A percentile compares a stretch with the other conserved stretches of the same genome.
phyloP scores from a whole-genome alignment of 2,797 vertebrate species.

The Sebastes trivittatus region DNA sequence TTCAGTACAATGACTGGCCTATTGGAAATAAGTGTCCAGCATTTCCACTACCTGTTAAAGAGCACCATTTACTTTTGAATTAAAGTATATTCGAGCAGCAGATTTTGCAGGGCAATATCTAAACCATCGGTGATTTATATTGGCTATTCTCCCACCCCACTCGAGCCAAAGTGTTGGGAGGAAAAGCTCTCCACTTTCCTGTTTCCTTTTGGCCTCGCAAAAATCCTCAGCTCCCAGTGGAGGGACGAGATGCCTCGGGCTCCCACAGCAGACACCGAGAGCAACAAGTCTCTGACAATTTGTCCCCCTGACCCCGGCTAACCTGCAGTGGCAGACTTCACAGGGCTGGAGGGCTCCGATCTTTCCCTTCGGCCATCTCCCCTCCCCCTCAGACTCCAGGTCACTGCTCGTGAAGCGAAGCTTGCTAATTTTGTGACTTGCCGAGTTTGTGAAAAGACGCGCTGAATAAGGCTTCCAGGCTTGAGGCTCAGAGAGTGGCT shows the following conservation, averaged over 20 bases:
- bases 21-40: not conserved
- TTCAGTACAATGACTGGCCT: not conserved
- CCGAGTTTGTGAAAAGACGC: constrained; percentile 3
- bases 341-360: constrained; percentile 16
- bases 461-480: not conserved
- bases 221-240: not conserved
- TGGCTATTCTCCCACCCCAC: not conserved
- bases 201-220: not conserved
- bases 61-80: not conserved
- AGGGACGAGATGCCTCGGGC: constrained; percentile 9
- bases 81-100: not conserved
- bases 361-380: constrained; percentile 17
- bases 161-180: not conserved
- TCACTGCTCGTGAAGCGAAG: constrained; percentile 21
- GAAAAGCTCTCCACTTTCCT: not conserved
- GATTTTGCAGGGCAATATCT: not conserved
- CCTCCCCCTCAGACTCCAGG: constrained; percentile 25
- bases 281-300: constrained; percentile 43
- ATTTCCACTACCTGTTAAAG: not conserved
- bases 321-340: constrained; percentile 51
- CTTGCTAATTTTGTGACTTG: constrained; percentile 7
- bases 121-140: not conserved
- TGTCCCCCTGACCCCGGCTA: constrained; percentile 47
- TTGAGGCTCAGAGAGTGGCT: not conserved
- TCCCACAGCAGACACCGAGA: constrained; percentile 8